These are phyloP conservation scores for Rhinolophus ferrumequinum DNA, from an alignment of 2,113 vertebrate species.

Conservation along the genomic window DNA sequence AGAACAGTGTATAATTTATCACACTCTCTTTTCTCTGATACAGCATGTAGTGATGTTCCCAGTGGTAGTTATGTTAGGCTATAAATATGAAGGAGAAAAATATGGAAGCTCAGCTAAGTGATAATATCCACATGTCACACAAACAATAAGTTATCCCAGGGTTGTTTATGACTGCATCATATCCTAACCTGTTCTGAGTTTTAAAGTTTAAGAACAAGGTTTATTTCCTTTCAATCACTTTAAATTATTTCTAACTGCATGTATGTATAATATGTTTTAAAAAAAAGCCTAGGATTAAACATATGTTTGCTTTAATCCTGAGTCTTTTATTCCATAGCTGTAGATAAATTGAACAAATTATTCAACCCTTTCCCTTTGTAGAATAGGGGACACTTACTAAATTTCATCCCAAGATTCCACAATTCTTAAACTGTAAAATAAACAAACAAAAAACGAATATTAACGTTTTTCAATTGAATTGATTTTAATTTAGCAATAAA, in stretches of 20 bases:
- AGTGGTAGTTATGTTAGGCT: not conserved
- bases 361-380: not conserved
- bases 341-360: not conserved
- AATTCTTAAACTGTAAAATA: not conserved
- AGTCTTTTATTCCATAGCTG: not conserved
- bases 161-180: not conserved
- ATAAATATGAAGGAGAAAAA: not conserved
- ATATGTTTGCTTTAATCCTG: not conserved
- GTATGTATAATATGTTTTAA: not conserved
- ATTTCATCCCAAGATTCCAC: not conserved
- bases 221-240: not conserved
- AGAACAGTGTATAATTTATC: not conserved
- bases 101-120: not conserved
- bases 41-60: not conserved
- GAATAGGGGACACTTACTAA: not conserved
- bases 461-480: not conserved
- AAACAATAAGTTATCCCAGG: not conserved
- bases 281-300: not conserved
- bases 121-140: not conserved
- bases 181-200: not conserved
- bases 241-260: not conserved
- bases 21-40: not conserved
- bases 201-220: not conserved
- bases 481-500: not conserved
- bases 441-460: not conserved